Percentiles rank a stretch among this genome's conserved stretches.
Evolutionary conservation across 2,797 vertebrate genomes (phyloP).

Genomic region (Cheirogaleus major): DNA sequence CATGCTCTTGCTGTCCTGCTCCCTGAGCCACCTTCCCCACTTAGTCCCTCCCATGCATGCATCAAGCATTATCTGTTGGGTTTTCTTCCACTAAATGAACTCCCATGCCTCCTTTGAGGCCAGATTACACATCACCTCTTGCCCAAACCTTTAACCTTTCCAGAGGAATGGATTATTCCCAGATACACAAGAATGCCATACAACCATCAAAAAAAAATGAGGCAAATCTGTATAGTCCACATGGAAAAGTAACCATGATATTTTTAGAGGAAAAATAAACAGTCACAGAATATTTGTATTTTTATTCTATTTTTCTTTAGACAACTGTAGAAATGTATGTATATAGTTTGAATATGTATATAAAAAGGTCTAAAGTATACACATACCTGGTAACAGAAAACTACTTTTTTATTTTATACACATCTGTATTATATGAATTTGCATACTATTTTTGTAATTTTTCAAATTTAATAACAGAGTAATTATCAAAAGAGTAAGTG

Average conservation of each 20-base stretch:
- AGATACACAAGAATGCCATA: background rate
- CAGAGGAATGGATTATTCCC: conserved; percentile 14
- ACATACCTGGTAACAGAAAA: background rate
- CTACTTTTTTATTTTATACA: background rate
- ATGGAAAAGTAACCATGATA: background rate
- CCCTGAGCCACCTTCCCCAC: background rate
- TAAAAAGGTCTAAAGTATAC: conserved; percentile 19
- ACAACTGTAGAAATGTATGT: background rate
- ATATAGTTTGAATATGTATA: conserved; percentile 21
- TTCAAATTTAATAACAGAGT: background rate
- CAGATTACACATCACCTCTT: background rate
- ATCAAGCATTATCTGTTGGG: background rate
- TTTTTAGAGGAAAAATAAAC: background rate
- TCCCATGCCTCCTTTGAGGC: background rate
- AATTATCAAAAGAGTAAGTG: conserved; percentile 22
- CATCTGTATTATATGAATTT: conserved; percentile 4
- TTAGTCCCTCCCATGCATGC: too few species aligned
- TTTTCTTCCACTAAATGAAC: background rate
- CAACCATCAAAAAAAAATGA: background rate
- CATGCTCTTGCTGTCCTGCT: background rate
- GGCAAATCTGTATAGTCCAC: background rate
- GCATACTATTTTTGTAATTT: background rate
- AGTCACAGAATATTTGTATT: conserved; percentile 21
- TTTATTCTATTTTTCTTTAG: conserved; percentile 19
- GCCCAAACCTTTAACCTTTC: conserved; percentile 1